These are phyloP conservation scores for Acanthisitta chloris DNA, from an alignment of 2,113 vertebrate genomes.

Conservation along the genomic window DNA sequence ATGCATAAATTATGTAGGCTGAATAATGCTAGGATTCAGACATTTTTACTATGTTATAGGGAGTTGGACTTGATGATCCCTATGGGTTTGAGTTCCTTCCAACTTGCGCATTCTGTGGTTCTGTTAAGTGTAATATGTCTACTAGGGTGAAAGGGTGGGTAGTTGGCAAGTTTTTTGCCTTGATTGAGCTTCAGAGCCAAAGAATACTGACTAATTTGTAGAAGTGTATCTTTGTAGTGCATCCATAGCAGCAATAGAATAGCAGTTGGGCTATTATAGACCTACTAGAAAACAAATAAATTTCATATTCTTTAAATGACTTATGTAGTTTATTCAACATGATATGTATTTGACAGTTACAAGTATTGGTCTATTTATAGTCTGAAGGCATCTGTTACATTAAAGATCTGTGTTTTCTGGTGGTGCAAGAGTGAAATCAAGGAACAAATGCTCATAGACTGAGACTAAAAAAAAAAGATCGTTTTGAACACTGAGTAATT, in stretches of 20 bases:
- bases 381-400: not conserved
- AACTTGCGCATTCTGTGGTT: not conserved
- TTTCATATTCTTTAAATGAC: not conserved
- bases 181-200: not conserved
- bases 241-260: rapidly evolving
- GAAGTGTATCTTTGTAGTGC: not conserved
- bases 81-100: not conserved
- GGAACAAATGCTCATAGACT: not conserved
- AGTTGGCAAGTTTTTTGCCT: not conserved
- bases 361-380: not conserved
- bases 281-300: not conserved
- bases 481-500: not conserved
- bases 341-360: not conserved
- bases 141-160: not conserved
- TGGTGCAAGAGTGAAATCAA: not conserved
- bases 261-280: not conserved
- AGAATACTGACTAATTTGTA: not conserved
- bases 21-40: not conserved
- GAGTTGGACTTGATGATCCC: not conserved
- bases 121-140: not conserved
- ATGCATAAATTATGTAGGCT: not conserved
- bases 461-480: not conserved
- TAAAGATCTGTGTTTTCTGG: not conserved
- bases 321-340: not conserved
- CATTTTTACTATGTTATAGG: not conserved